Evolutionary conservation across 2,113 vertebrate genomes (phyloP).

Genomic region (Xyrauchen texanus): DNA sequence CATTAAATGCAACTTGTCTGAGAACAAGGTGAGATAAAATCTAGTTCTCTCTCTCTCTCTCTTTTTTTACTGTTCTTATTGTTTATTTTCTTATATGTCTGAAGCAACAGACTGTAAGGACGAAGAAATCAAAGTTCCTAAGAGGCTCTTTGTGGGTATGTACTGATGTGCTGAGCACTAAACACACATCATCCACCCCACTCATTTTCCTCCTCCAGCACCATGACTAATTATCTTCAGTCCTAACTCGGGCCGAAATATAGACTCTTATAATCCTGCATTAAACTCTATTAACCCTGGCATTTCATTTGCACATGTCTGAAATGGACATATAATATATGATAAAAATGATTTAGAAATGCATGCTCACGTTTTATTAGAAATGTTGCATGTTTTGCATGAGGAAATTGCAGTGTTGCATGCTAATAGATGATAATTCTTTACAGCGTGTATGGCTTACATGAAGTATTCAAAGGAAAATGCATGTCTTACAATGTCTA

Average conservation of each 20-base stretch:
- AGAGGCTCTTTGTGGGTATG: constrained; percentile 93
- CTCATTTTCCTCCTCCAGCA: constrained; percentile 37
- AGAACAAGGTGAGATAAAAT: constrained; percentile 44
- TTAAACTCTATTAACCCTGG: background rate
- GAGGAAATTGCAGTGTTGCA: background rate
- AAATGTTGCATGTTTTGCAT: constrained; percentile 8
- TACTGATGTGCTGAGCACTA: constrained; percentile 72
- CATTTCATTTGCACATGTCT: background rate
- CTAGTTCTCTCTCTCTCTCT: constrained; percentile 52
- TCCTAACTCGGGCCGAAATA: constrained; percentile 41
- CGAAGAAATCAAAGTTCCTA: constrained; percentile 89
- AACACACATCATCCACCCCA: constrained; percentile 42
- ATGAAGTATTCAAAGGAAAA: background rate
- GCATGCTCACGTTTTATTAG: background rate
- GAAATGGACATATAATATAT: background rate
- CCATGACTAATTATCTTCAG: constrained; percentile 43
- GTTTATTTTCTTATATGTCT: constrained; percentile 60
- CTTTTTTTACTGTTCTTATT: constrained; percentile 34
- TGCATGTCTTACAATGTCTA: background rate
- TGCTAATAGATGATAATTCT: background rate
- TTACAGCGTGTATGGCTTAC: background rate
- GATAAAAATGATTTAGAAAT: background rate
- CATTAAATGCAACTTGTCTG: background rate
- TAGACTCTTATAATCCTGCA: too few relatives aligned
- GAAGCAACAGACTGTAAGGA: constrained; percentile 93